phyloP scores from a whole-genome alignment of 2,113 vertebrate species.

The Empidonax alnorum region DNA sequence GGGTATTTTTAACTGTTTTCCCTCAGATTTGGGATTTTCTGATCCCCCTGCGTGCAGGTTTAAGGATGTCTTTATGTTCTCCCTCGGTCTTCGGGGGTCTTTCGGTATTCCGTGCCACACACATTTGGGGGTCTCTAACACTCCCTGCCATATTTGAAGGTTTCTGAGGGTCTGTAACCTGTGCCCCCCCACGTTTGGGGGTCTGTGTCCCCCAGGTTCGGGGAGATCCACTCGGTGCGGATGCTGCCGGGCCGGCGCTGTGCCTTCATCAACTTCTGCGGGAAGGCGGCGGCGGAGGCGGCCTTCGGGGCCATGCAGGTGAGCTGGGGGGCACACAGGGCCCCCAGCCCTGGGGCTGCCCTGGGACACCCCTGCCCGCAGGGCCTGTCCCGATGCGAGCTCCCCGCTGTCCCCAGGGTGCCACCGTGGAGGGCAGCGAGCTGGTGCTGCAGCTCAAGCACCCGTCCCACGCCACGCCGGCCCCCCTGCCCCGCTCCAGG shows the following conservation, averaged over 20 bases:
- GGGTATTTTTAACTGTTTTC: not conserved
- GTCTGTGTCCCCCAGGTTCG: not conserved
- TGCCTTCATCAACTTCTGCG: not conserved
- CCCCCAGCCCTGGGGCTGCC: not conserved
- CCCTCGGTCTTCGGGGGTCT: fast-evolving
- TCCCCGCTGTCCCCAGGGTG: not conserved
- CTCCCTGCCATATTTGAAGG: fast-evolving
- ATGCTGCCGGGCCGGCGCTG: not conserved
- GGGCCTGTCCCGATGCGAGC: not conserved
- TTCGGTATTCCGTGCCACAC: not conserved
- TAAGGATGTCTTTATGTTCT: too few relatives aligned
- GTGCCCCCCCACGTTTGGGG: not conserved
- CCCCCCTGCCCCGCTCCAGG: not conserved
- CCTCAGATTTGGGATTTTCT: fast-evolving
- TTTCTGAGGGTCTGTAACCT: not conserved
- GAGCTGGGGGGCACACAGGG: not conserved
- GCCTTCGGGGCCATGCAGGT: not conserved
- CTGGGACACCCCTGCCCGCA: not conserved
- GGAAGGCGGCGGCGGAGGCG: not conserved
- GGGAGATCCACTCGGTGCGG: not conserved
- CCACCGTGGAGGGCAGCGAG: not conserved
- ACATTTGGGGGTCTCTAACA: not conserved
- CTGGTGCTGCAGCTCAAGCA: not conserved
- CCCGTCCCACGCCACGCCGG: not conserved
- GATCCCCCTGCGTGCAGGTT: not conserved